Evolutionary conservation across 2,888 invertebrate genomes (phyloP).

Genomic region (Biston betularia): DNA sequence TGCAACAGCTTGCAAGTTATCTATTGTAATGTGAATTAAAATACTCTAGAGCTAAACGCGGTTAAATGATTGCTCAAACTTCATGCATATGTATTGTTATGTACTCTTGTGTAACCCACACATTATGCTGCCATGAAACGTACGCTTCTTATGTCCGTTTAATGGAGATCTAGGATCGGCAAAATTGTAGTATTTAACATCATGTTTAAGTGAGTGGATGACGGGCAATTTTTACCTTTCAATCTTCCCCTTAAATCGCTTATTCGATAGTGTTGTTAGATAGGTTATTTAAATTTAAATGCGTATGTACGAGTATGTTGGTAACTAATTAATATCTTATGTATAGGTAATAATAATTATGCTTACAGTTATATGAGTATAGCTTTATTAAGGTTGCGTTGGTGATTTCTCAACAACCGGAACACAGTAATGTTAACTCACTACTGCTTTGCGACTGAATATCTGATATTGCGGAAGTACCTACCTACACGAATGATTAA

Average conservation of each 20-base stretch:
- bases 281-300: no score
- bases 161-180: slow-evolving; percentile 22
- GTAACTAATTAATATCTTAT: no score
- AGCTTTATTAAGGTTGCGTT: no score
- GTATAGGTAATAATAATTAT: no score
- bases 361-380: no score
- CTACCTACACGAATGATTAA: no score
- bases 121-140: slow-evolving; percentile 37
- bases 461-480: no score
- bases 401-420: no score
- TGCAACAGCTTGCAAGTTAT: slow-evolving; percentile 12
- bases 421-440: no score
- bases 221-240: background rate
- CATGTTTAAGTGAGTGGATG: background rate
- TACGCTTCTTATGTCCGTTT: slow-evolving; percentile 37
- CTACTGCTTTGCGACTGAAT: no score
- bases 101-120: slow-evolving; percentile 40
- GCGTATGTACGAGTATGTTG: background rate
- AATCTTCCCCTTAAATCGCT: background rate
- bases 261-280: no score
- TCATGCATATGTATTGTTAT: slow-evolving; percentile 40
- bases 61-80: slow-evolving; percentile 32
- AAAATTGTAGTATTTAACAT: slow-evolving; percentile 19
- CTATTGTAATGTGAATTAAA: slow-evolving; percentile 23
- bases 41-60: slow-evolving; percentile 32